These are phyloP conservation scores for Acleris emargana DNA, from an alignment of 2,888 invertebrate genomes.

Conservation along the genomic window DNA sequence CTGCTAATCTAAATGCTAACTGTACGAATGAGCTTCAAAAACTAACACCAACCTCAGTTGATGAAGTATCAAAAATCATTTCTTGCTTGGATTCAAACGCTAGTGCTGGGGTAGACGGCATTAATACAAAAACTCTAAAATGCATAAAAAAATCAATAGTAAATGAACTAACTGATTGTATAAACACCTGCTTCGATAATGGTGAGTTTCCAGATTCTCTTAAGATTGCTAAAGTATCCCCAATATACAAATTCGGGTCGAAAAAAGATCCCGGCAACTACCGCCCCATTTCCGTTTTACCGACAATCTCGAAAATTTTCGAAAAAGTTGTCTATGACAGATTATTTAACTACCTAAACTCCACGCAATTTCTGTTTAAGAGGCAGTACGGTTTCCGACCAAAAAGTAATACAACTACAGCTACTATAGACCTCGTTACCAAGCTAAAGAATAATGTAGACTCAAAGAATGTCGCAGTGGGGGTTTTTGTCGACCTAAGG, in stretches of 20 bases:
- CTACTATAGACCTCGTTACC: conserved; percentile 20
- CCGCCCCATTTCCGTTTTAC: conserved; percentile 10
- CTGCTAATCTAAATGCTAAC: background rate
- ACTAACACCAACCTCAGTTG: background rate
- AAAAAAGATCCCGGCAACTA: conserved; percentile 5
- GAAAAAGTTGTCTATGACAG: conserved; percentile 13
- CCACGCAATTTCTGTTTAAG: conserved; percentile 12
- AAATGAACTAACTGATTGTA: conserved; percentile 6
- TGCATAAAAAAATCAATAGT: conserved; percentile 9
- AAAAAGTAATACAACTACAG: conserved; percentile 22
- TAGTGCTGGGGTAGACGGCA: conserved; percentile 19
- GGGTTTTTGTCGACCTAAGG: conserved; percentile 6
- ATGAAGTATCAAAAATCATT: conserved; percentile 23
- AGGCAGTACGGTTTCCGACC: conserved; percentile 27
- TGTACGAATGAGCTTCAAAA: background rate
- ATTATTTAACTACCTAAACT: conserved; percentile 6
- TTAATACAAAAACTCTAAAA: conserved; percentile 14
- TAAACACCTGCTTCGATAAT: background rate
- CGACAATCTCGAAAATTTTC: conserved; percentile 15
- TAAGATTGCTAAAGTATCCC: conserved; percentile 4
- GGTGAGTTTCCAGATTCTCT: conserved; percentile 4
- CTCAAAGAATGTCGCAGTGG: conserved; percentile 11
- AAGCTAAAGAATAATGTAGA: conserved; percentile 9
- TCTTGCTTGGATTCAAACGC: conserved; percentile 8
- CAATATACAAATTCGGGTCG: conserved; percentile 8